Conservation (phyloP, 2,113 vertebrate species). For the Nanorana parkeri region DNA sequence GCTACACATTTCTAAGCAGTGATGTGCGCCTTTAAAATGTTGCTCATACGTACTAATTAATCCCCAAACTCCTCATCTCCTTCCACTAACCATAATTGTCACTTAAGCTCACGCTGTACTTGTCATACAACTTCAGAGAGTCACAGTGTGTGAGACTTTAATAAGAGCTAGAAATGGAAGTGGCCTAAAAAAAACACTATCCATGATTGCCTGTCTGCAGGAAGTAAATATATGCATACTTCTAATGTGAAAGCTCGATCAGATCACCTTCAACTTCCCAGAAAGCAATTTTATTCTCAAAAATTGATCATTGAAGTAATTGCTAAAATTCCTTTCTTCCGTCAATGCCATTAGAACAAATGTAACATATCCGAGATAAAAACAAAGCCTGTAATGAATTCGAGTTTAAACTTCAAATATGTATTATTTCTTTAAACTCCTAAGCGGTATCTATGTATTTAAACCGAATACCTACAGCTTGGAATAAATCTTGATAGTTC, state of each 20-base stretch:
- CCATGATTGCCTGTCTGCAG: background rate
- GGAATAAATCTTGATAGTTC: too few species aligned
- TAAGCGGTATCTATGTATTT: too few species aligned
- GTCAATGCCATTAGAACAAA: too few species aligned
- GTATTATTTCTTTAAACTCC: too few species aligned
- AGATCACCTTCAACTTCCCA: background rate
- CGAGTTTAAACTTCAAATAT: too few species aligned
- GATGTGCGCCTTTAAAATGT: too few species aligned
- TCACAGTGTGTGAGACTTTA: background rate
- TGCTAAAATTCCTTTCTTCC: background rate
- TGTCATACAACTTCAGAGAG: slow-evolving; percentile 24
- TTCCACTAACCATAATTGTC: slow-evolving; percentile 6
- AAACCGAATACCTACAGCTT: too few species aligned
- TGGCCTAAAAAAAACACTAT: background rate
- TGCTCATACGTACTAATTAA: too few species aligned
- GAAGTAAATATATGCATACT: slow-evolving; percentile 5
- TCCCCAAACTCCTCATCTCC: background rate
- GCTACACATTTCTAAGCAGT: too few species aligned
- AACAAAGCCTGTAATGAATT: too few species aligned
- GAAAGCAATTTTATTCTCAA: background rate
- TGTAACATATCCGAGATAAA: too few species aligned
- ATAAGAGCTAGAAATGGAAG: background rate
- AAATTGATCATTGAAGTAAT: background rate
- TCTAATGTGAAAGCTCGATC: background rate
- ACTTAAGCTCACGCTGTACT: background rate